Evolutionary conservation across 2,113 vertebrate genomes (phyloP), one percentile per base, ranked within the genome.

Genomic region (Catagonus wagneri): DNA sequence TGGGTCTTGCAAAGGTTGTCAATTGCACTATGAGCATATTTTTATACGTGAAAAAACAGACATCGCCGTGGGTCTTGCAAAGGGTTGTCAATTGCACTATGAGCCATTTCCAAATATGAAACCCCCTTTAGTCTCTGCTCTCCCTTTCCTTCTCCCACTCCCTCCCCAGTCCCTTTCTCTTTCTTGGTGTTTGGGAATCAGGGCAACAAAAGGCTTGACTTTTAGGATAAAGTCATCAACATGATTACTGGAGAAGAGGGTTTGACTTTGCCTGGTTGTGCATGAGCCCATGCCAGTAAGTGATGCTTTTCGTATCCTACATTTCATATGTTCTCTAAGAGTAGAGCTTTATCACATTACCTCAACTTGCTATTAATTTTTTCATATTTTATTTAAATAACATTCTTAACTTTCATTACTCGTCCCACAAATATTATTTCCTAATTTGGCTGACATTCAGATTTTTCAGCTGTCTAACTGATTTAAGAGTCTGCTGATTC

Each of bases 401-500:
- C 61, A 88, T 15, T 96, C 72, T 90, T 96, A 97, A 60, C 95
- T 96, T 96, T 93, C 75, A 92, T 93, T 84, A 87, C 7, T 93
- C 89, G 91, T 68, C 1, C 0, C 8, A 29, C 16, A 65, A 95
- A 97, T 90, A 39, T 95, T 79, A 25, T 54, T 85, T 96, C 39
- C 89, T 86, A 87, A 65, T 96, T 96, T 95, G 63, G 76, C n/a
- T 96, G 76, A 94, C 25, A 96, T 14, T 54, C 54, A 74, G 12
- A 65, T 56, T 69, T 81, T 97, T 97, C 78, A 81, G 66, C 81
- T 97, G 83, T 97, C 97, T 20, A 32, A n/a, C n/a, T 97, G 97
- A 98, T 98, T 96, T 96, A 98, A 90, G 85, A 97, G 76, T 95
- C 96, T 91, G 58, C 88, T 81, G 61, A 92, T 97, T 97, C 72